Base-by-base conservation (phyloP, 2,113 vertebrate genomes). In the Pimephales promelas region DNA sequence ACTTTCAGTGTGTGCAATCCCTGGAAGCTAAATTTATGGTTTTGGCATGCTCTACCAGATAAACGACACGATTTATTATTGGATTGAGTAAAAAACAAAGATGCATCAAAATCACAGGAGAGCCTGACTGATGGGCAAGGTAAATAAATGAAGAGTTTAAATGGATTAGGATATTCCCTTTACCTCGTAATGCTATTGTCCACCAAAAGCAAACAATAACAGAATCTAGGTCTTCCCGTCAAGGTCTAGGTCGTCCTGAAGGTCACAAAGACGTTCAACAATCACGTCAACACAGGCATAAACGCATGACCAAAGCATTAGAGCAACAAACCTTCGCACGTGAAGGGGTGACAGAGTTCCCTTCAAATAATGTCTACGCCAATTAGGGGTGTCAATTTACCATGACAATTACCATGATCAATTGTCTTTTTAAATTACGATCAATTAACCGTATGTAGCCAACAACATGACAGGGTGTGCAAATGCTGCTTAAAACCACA, bases 201-300 rank as follows among this genome's bases (percentile, higher is more conserved):
- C 49, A 56, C 28, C 73, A 75, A 52, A 71, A 71, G 40, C 68
- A 71, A 71, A 71, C 66, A 43, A 71, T 24, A 71, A 45, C 68
- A 45, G 40, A 71, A 45, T 56, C 49, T 54, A 11, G 73, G 73
- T 56, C 28, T 77, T 77, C 31, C 28, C 40, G 72, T 54, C 54
- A 28, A 28, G 28, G 28, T 28, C 28, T 28, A 28, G 28, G 28
- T 28, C 28, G 28, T 54, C 14, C 36, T 76, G 68, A 71, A 71
- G 68, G 68, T 71, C 68, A 45, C 22, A 8, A 71, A 71, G 68
- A 71, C 68, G 28, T 1, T 28, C 28, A 28, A n/a, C 20, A n/a
- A 70, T 20, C 43, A 43, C 66, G 36, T 70, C 66, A 70, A 13
- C 20, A 40, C 9, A 40, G 34, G 43, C 66, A 20, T 20, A 40